Conservation (phyloP, 1,140 invertebrate genomes). For the Triops longicaudatus region DNA sequence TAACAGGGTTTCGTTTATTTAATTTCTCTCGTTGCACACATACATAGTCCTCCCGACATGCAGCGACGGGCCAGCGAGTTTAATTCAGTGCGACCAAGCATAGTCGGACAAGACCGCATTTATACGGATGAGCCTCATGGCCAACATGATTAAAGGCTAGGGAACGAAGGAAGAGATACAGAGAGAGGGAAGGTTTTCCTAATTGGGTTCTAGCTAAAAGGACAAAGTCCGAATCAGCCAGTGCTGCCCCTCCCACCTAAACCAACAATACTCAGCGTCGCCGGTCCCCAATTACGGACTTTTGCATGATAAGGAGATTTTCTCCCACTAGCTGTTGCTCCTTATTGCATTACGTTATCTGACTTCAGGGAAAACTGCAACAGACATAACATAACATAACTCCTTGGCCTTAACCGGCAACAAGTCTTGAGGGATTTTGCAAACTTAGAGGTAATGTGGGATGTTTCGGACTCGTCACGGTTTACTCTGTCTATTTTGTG, state of each 20-base stretch:
- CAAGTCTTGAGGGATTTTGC: neutral
- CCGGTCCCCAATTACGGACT: conserved; percentile 4
- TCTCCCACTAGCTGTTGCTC: neutral
- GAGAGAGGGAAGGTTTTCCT: neutral
- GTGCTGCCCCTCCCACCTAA: neutral
- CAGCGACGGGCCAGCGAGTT: too few relatives aligned
- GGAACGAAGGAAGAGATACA: too few relatives aligned
- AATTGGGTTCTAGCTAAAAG: conserved; percentile 12
- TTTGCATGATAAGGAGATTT: neutral
- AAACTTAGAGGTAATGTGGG: too few relatives aligned
- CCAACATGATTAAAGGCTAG: neutral
- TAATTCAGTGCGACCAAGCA: too few relatives aligned
- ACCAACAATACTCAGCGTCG: neutral
- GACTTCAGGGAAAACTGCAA: neutral
- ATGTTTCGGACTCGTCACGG: too few relatives aligned
- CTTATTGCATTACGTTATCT: neutral
- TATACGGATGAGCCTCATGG: neutral
- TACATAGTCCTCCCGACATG: too few relatives aligned
- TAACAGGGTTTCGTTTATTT: too few relatives aligned
- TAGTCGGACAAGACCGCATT: neutral
- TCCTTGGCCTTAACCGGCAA: neutral
- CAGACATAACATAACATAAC: neutral
- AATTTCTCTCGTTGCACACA: too few relatives aligned
- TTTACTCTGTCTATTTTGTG: too few relatives aligned
- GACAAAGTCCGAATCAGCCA: neutral